A percentile compares a stretch with the other conserved stretches of the same genome.
These are phyloP conservation scores for Puntigrus tetrazona DNA, from an alignment of 2,113 vertebrate species.

Conservation along the genomic window DNA sequence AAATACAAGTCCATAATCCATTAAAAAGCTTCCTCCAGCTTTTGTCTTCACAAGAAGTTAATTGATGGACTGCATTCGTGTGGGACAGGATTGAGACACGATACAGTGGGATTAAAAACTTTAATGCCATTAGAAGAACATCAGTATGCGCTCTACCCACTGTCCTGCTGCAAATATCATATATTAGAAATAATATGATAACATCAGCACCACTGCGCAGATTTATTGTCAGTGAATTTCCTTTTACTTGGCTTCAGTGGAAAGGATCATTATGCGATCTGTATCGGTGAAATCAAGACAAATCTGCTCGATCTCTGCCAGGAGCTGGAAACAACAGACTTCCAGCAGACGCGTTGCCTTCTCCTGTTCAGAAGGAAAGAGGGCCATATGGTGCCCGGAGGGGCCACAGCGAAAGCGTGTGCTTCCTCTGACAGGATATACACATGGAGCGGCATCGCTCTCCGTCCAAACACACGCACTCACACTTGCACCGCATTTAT, in stretches of 20 bases:
- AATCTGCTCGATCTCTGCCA: constrained; percentile 35
- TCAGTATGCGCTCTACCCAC: background rate
- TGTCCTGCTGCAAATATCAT: background rate
- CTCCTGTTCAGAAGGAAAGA: constrained; percentile 20
- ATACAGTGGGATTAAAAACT: background rate
- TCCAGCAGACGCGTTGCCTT: constrained; percentile 13
- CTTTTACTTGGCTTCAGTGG: constrained; percentile 3
- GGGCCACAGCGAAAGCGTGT: constrained; percentile 17
- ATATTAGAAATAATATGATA: background rate
- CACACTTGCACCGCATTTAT: constrained; percentile 1
- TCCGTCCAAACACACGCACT: constrained; percentile 15
- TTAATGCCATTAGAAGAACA: background rate
- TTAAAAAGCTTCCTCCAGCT: too few species aligned
- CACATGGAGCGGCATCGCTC: background rate
- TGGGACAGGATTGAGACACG: background rate
- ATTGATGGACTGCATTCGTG: background rate
- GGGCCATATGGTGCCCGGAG: constrained; percentile 55
- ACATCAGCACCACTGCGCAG: background rate
- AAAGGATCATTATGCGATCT: constrained; percentile 33
- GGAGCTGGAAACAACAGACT: constrained; percentile 18
- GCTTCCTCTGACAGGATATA: constrained; percentile 55
- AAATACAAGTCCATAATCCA: too few species aligned
- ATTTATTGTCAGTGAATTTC: constrained; percentile 12
- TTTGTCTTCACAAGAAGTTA: background rate
- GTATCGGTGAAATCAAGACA: constrained; percentile 44